Conservation (phyloP, 1,140 invertebrate species). For the Drosophila asahinai region DNA sequence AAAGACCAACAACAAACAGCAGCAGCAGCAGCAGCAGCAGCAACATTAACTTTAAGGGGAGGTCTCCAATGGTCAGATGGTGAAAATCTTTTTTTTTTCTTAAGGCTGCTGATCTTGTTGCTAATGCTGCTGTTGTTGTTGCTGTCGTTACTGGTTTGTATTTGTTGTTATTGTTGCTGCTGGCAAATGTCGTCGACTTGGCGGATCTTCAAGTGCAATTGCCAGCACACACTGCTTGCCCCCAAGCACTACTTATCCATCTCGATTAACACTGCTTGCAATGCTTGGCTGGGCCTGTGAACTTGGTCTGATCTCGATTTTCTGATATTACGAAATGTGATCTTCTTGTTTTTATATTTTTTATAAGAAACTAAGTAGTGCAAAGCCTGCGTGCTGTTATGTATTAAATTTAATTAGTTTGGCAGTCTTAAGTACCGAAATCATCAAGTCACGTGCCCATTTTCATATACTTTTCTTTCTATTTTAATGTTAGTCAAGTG, state of each 20-base stretch:
- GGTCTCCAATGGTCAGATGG: conserved; percentile 51
- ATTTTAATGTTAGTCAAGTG: background rate
- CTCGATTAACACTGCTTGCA: background rate
- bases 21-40: background rate
- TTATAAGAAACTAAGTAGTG: too few species aligned
- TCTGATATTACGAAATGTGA: background rate
- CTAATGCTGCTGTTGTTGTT: conserved; percentile 17
- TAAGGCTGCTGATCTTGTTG: conserved; percentile 30
- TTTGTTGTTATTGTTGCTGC: conserved; percentile 7
- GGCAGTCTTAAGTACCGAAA: too few species aligned
- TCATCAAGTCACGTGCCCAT: background rate
- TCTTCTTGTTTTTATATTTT: too few species aligned
- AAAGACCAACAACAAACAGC: conserved; percentile 31
- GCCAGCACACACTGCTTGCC: conserved; percentile 12
- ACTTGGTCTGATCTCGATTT: background rate
- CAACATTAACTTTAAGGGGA: conserved; percentile 24
- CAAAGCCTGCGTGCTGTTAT: background rate
- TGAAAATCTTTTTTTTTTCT: conserved; percentile 41
- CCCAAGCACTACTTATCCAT: background rate
- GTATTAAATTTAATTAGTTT: conserved; percentile 2
- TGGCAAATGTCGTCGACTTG: conserved; percentile 48
- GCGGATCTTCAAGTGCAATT: conserved; percentile 26
- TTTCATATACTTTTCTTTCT: background rate
- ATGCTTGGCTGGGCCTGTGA: background rate
- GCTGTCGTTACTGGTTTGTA: conserved; percentile 10